Percentiles rank a stretch among this genome's conserved stretches.
phyloP scores from a whole-genome alignment of 2,888 invertebrate species.

The Hydropsyche betteni region DNA sequence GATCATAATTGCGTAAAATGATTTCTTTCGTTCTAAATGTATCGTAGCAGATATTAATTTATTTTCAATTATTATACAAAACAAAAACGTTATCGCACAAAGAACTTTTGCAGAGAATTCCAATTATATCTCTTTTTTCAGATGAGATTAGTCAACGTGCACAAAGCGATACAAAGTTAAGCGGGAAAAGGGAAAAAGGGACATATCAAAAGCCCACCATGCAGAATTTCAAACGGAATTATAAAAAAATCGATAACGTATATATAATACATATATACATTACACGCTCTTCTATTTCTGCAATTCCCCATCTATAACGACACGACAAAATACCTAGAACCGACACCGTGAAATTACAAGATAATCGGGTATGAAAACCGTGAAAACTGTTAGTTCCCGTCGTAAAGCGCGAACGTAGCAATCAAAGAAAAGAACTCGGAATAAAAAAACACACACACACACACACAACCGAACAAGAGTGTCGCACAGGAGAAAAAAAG shows the following conservation, averaged over 20 bases:
- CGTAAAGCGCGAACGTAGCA: conserved; percentile 11
- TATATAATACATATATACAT: no score
- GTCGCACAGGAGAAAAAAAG: conserved; percentile 21
- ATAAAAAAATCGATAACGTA: not conserved
- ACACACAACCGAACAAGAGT: not conserved
- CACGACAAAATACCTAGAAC: no score
- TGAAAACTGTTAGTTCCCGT: conserved; percentile 28
- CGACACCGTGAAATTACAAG: no score
- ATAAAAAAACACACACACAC: not conserved
- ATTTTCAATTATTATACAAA: conserved; percentile 17
- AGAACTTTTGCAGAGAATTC: conserved; percentile 12
- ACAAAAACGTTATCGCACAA: conserved; percentile 5
- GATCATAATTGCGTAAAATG: no score
- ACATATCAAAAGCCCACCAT: conserved; percentile 1
- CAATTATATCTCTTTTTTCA: conserved; percentile 30
- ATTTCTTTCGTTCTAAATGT: no score
- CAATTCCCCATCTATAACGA: no score
- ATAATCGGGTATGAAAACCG: not conserved
- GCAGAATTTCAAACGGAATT: conserved; percentile 2
- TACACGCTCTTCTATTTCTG: no score
- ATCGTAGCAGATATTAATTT: not conserved
- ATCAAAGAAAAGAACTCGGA: conserved; percentile 35
- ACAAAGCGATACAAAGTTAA: conserved; percentile 7
- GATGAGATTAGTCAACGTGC: conserved; percentile 14
- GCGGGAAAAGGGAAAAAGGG: not conserved